Conservation (phyloP, 2,113 vertebrate species). For the Nibea coibor region DNA sequence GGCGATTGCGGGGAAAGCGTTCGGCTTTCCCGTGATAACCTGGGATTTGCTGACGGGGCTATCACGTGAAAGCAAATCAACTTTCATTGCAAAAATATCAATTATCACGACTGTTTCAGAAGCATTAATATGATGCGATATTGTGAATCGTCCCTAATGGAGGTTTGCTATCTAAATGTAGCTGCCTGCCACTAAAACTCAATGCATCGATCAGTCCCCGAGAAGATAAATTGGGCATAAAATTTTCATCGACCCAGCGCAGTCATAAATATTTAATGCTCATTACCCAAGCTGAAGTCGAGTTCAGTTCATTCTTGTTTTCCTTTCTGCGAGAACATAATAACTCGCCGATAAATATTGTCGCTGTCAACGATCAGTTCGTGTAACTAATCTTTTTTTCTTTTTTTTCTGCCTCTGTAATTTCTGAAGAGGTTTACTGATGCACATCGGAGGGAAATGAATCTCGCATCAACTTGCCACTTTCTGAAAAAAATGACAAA, state of each 20-base stretch:
- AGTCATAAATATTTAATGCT: conserved; percentile 52
- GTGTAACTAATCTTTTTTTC: conserved; percentile 3
- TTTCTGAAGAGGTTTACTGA: background rate
- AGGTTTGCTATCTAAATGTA: conserved; percentile 12
- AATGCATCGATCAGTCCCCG: conserved; percentile 8
- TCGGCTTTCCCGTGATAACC: conserved; percentile 1
- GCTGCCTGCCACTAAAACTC: conserved; percentile 11
- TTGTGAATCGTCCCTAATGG: background rate
- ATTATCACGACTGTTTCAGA: background rate
- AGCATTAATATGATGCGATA: background rate
- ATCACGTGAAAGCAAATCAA: background rate
- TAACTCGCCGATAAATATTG: conserved; percentile 2
- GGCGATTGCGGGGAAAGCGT: background rate
- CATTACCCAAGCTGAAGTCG: conserved; percentile 24
- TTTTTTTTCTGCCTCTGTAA: conserved; percentile 9
- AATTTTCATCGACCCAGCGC: conserved; percentile 30
- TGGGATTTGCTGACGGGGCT: background rate
- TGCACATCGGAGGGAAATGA: background rate
- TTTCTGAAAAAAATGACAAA: background rate
- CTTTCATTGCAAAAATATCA: background rate
- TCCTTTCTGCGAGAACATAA: conserved; percentile 4
- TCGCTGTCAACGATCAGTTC: background rate
- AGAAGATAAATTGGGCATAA: conserved; percentile 49
- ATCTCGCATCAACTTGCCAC: background rate
- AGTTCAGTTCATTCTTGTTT: background rate